These are phyloP conservation scores for Aspidoscelis tigris DNA, from an alignment of 2,113 vertebrate species.

Conservation along the genomic window DNA sequence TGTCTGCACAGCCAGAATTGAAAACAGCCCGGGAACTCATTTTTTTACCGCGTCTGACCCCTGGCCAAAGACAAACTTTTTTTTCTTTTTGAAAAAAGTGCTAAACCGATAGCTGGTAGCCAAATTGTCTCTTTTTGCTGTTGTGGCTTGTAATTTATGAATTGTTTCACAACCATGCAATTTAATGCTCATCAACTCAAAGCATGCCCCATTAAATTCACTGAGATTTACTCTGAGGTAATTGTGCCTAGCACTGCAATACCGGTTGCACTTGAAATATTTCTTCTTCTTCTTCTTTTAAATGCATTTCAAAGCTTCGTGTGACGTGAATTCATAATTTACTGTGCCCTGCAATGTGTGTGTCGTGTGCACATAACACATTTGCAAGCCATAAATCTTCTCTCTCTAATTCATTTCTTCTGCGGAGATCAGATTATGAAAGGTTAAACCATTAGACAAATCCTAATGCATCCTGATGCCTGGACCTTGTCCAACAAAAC, in stretches of 20 bases:
- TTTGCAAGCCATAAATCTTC: conserved; percentile 76
- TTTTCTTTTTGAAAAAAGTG: conserved; percentile 55
- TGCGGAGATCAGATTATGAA: conserved; percentile 73
- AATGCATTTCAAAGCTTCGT: background rate
- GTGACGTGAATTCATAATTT: conserved; percentile 47
- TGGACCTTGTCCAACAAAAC: conserved; percentile 78
- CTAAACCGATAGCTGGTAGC: background rate
- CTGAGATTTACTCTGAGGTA: background rate
- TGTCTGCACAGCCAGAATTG: too few species aligned
- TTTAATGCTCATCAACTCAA: background rate
- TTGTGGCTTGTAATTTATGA: conserved; percentile 19
- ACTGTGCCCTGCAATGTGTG: conserved; percentile 35
- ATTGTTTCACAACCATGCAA: conserved; percentile 11
- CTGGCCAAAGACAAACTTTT: too few species aligned
- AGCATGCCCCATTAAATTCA: background rate
- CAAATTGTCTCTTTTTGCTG: conserved; percentile 37
- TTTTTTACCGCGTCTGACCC: too few species aligned
- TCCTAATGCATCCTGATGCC: conserved; percentile 71
- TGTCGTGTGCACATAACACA: conserved; percentile 58
- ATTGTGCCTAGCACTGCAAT: background rate
- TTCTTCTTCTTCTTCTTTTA: background rate
- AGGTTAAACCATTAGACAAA: conserved; percentile 80
- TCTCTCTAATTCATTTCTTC: conserved; percentile 65
- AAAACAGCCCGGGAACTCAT: too few species aligned
- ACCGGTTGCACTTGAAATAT: conserved; percentile 33